Base-by-base conservation (phyloP, 2,113 vertebrate species). In the Campylorhamphus procurvoides region DNA sequence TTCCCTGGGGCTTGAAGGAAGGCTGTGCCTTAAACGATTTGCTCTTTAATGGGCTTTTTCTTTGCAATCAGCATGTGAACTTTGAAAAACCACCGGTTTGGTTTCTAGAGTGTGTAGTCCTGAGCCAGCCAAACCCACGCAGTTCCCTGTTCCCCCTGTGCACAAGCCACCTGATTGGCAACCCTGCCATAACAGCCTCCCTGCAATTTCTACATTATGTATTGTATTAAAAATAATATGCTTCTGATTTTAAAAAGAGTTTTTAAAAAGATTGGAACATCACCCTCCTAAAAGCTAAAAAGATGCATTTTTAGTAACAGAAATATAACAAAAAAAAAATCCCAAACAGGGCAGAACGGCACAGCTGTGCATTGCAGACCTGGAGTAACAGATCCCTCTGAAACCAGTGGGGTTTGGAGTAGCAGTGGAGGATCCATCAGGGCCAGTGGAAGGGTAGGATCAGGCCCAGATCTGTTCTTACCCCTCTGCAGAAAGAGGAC, bases 31-130 rank as follows among this genome's bases (percentile, higher is more conserved):
- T 96, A 93, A 97, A 96, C 19, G 84, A 93, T 96, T 96, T 97
- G 95, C 76, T 96, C 95, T 84, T 93, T 97, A 96, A 96, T 95
- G 92, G 80, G 86, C 79, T 96, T 96, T 97, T 97, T 91, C 96
- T 93, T 81, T 83, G 93, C 91, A 97, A 97, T 96, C 97, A 97
- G 92, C 90, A 91, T 94, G 94, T 68, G 91, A 96, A 93, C 94
- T 96, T 86, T 22, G 79, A 95, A 90, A 95, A 97, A 92, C 17
- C 25, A 92, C 31, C 0, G 4, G 84, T 92, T 95, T 95, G 84
- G 88, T 90, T 94, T 78, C 77, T 37, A 28, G 62, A 55, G 53
- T 37, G 62, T 44, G 73, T 46, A 95, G 93, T 59, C 85, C 89
- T 18, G 80, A 46, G 58, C 72, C 66, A 80, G 52, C 18, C 0